Conservation (phyloP, 2,113 vertebrate genomes). For the Cochlearius cochlearius region DNA sequence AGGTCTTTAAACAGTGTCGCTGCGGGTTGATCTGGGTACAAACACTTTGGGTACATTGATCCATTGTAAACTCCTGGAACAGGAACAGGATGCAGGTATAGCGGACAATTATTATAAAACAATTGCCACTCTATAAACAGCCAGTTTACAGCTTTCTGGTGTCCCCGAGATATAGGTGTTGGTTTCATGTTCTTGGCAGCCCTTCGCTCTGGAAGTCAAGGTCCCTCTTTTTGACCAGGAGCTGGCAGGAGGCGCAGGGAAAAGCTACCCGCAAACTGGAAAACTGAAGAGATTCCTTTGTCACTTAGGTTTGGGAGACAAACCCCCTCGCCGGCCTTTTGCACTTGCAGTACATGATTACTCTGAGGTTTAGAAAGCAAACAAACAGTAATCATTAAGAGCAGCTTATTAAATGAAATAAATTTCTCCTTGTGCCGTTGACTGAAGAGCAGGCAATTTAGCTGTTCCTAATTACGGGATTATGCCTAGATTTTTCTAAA, state of each 20-base stretch:
- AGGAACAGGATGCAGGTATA: constrained; percentile 64
- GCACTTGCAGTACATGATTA: not conserved
- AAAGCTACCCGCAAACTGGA: not conserved
- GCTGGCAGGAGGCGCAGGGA: not conserved
- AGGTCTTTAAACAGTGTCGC: not conserved
- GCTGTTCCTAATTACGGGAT: not conserved
- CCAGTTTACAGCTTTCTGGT: constrained; percentile 39
- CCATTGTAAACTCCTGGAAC: constrained; percentile 58
- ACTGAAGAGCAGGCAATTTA: constrained; percentile 2
- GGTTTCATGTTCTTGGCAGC: constrained; percentile 39
- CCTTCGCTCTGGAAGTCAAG: not conserved
- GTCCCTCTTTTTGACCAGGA: not conserved
- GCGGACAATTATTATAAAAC: constrained; percentile 29
- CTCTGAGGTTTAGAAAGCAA: constrained; percentile 31
- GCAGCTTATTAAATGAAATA: constrained; percentile 49
- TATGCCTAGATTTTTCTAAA: constrained; percentile 5
- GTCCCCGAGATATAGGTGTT: not conserved
- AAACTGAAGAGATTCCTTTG: not conserved
- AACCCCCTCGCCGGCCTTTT: not conserved
- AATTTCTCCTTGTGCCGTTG: not conserved
- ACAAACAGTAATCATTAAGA: constrained; percentile 29
- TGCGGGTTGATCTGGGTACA: not conserved
- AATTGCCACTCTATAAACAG: constrained; percentile 44
- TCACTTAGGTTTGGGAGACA: not conserved
- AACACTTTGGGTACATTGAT: constrained; percentile 29